phyloP scores from a whole-genome alignment of 2,888 invertebrate species.

The Autographa pulchrina region DNA sequence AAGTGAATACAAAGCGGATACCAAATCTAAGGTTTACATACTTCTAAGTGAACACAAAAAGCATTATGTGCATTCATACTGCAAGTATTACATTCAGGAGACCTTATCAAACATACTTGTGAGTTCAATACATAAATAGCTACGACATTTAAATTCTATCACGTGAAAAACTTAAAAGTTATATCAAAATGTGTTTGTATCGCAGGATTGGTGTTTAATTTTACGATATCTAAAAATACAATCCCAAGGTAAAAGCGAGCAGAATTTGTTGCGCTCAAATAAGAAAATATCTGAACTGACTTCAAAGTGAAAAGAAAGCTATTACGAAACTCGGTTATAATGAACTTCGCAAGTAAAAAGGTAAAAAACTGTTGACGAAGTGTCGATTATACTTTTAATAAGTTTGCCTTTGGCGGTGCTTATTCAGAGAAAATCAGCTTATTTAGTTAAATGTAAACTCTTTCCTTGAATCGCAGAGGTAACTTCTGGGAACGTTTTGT shows the following conservation, averaged over 20 bases:
- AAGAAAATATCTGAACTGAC: not conserved
- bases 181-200: not conserved
- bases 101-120: not conserved
- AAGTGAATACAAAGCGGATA: slow-evolving; percentile 46
- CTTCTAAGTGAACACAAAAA: not conserved
- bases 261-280: not conserved
- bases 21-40: not conserved
- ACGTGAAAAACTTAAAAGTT: not conserved
- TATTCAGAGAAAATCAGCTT: slow-evolving; percentile 18
- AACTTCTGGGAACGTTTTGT: not conserved
- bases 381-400: slow-evolving; percentile 30
- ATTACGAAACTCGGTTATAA: slow-evolving; percentile 15
- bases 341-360: slow-evolving; percentile 19
- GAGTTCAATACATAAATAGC: not conserved
- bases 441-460: not conserved
- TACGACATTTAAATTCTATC: not conserved
- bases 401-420: slow-evolving; percentile 11
- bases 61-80: slow-evolving; percentile 8
- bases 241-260: slow-evolving; percentile 3
- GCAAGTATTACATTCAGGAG: not conserved
- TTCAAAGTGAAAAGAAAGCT: slow-evolving; percentile 6
- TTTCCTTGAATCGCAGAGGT: not conserved
- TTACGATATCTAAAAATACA: not conserved
- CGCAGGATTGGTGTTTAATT: not conserved
- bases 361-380: slow-evolving; percentile 13